Conservation (phyloP, 2,888 invertebrate species). For the Tetragonisca angustula region DNA sequence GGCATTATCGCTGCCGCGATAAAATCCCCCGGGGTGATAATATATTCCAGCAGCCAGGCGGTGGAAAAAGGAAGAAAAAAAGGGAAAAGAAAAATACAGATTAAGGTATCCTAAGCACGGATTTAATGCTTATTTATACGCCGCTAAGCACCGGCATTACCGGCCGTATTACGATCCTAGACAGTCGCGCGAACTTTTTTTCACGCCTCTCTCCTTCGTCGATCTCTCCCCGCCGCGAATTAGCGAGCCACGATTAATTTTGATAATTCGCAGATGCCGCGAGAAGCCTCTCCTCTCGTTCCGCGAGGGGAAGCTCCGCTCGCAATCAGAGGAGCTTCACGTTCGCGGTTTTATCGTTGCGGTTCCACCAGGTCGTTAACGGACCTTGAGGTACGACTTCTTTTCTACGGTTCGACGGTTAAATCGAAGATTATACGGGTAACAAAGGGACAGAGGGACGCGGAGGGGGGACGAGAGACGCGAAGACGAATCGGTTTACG, state of each 20-base stretch:
- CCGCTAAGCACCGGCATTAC: constrained; percentile 83
- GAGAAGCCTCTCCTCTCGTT: neutral
- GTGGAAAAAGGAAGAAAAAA: constrained; percentile 42
- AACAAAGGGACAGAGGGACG: neutral
- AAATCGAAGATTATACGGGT: neutral
- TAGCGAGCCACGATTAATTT: constrained; percentile 31
- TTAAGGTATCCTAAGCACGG: constrained; percentile 83
- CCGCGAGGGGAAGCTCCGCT: neutral
- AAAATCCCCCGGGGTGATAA: constrained; percentile 80
- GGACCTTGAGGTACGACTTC: constrained; percentile 40
- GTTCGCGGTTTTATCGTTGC: neutral
- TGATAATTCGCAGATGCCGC: constrained; percentile 21
- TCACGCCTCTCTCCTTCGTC: constrained; percentile 27
- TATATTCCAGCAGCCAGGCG: constrained; percentile 78
- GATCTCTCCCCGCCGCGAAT: constrained; percentile 15
- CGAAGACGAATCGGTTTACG: constrained; percentile 70
- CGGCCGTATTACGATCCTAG: constrained; percentile 79
- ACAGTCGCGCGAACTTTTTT: constrained; percentile 68
- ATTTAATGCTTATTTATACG: constrained; percentile 84
- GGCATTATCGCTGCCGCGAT: constrained; percentile 79
- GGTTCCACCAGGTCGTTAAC: constrained; percentile 13
- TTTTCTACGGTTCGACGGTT: constrained; percentile 14
- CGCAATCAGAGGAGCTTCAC: neutral
- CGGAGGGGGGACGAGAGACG: constrained; percentile 25
- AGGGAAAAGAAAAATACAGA: constrained; percentile 78